Evolutionary conservation across 2,888 invertebrate species (phyloP).

Genomic region (Caenorhabditis virilis): DNA sequence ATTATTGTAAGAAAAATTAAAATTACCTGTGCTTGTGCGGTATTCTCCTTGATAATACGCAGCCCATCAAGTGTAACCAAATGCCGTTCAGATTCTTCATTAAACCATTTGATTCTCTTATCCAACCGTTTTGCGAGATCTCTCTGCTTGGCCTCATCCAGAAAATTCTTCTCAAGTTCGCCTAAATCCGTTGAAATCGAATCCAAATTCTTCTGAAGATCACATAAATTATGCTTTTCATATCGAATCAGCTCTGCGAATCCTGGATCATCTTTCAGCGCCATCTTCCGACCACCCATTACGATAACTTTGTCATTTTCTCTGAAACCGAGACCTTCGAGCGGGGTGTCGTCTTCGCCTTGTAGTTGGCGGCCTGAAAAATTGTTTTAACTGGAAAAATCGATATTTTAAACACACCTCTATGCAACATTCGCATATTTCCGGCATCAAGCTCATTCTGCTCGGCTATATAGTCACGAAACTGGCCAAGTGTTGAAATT

Average conservation of each 20-base stretch:
- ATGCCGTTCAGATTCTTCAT: slow-evolving; percentile 54
- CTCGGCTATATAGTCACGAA: slow-evolving; percentile 41
- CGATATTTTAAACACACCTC: slow-evolving; percentile 30
- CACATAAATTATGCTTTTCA: slow-evolving; percentile 57
- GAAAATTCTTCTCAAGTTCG: slow-evolving; percentile 59
- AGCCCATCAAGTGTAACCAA: slow-evolving; percentile 62
- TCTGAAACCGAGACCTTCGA: slow-evolving; percentile 52
- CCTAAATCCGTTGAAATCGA: slow-evolving; percentile 51
- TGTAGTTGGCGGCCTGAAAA: slow-evolving; percentile 52
- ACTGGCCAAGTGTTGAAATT: slow-evolving; percentile 36
- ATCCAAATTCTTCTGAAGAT: slow-evolving; percentile 51
- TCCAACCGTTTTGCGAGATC: slow-evolving; percentile 61
- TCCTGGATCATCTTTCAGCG: slow-evolving; percentile 51
- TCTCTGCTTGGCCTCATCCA: slow-evolving; percentile 49
- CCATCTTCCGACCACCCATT: slow-evolving; percentile 54
- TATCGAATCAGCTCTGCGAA: slow-evolving; percentile 53
- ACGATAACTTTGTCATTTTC: slow-evolving; percentile 60
- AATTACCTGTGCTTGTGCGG: slow-evolving; percentile 46
- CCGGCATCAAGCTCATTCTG: slow-evolving; percentile 42
- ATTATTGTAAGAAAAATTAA: too few species aligned
- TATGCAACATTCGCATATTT: slow-evolving; percentile 50
- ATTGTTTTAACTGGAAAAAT: slow-evolving; percentile 1
- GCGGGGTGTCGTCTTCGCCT: slow-evolving; percentile 29
- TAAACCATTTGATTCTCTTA: slow-evolving; percentile 56
- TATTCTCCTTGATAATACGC: slow-evolving; percentile 47